Percentiles rank a stretch among this genome's conserved stretches.
Conservation (phyloP, 2,888 invertebrate species). For the Tigriopus californicus region DNA sequence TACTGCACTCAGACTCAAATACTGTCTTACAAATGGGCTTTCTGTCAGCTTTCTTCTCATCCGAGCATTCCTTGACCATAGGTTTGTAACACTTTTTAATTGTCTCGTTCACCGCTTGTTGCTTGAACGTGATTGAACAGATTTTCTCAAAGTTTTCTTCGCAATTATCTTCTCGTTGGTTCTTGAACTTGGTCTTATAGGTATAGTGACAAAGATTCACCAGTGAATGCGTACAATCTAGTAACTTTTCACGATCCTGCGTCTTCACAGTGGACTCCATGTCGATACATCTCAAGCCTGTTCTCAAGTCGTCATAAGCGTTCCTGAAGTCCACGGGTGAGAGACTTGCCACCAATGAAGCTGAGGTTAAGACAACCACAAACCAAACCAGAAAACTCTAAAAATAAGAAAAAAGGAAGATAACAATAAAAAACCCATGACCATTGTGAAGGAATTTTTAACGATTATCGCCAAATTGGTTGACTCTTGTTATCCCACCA, state of each 20-base stretch:
- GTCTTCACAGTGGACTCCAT: background rate
- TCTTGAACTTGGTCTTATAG: conserved; percentile 5
- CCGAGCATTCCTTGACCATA: conserved; percentile 9
- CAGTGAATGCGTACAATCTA: conserved; percentile 5
- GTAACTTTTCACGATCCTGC: background rate
- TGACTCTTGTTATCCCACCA: no score
- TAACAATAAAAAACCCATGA: no score
- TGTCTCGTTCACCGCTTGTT: conserved; percentile 1
- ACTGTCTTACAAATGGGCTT: conserved; percentile 5
- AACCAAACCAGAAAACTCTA: no score
- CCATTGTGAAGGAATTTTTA: no score
- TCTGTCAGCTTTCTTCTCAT: background rate
- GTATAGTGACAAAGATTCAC: conserved; percentile 13
- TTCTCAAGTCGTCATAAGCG: background rate
- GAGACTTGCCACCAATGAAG: no score
- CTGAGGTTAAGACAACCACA: no score
- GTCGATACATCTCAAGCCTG: background rate
- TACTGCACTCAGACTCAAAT: background rate
- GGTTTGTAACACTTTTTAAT: conserved; percentile 5
- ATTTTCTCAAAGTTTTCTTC: conserved; percentile 11
- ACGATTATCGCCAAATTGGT: no score
- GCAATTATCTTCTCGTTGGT: conserved; percentile 1
- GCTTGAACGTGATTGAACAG: background rate
- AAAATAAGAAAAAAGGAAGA: no score
- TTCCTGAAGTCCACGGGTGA: background rate